Evolutionary conservation across 2,113 vertebrate species (phyloP).

Genomic region (Pionites leucogaster): DNA sequence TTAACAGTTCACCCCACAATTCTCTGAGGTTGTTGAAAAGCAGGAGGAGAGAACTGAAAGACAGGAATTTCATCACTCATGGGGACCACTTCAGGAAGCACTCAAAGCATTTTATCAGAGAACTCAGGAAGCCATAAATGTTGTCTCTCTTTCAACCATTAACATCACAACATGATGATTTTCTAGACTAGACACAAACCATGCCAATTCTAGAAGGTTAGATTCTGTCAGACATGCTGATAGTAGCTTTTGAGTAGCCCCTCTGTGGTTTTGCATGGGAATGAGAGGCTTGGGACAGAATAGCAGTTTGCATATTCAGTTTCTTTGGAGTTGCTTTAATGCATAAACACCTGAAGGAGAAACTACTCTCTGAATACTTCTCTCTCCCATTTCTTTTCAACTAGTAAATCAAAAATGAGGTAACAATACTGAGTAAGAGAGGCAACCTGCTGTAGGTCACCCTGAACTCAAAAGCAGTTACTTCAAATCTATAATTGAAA

Average conservation of each 20-base stretch:
- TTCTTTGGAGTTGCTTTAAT: neutral
- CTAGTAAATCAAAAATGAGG: neutral
- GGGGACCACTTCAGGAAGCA: neutral
- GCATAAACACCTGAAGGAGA: neutral
- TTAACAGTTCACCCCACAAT: neutral
- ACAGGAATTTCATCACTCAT: neutral
- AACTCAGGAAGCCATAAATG: neutral
- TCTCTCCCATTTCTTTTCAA: neutral
- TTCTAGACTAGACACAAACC: neutral
- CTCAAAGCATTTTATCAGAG: neutral
- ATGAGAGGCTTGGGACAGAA: neutral
- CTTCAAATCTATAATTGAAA: neutral
- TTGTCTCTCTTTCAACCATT: neutral
- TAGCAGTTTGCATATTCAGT: neutral
- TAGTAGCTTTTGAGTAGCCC: neutral
- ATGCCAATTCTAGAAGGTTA: neutral
- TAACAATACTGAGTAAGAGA: neutral
- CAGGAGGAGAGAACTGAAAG: neutral
- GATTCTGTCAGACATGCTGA: neutral
- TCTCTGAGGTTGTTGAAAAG: neutral
- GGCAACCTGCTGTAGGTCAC: neutral
- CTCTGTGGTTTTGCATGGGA: neutral
- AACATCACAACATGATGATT: neutral
- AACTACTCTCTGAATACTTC: neutral
- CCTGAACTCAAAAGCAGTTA: neutral